phyloP scores from a whole-genome alignment of 2,113 vertebrate genomes.

The Gila orcuttii region DNA sequence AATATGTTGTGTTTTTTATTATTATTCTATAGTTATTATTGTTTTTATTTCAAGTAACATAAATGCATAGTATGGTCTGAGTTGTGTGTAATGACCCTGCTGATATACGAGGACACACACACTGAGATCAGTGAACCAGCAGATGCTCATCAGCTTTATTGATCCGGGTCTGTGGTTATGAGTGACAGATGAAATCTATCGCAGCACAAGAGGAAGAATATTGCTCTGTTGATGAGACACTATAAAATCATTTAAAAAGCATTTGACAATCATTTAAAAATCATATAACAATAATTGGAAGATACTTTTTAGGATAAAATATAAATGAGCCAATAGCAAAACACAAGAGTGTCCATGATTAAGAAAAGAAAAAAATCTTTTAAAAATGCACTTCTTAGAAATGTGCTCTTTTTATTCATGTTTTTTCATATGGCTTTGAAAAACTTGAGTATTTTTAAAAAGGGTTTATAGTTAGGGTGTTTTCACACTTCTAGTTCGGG shows the following conservation, averaged over 20 bases:
- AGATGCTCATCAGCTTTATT: slow-evolving; percentile 13
- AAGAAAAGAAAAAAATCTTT: too few species aligned
- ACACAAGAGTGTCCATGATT: neutral
- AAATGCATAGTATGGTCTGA: neutral
- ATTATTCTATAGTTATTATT: too few species aligned
- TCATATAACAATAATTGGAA: too few species aligned
- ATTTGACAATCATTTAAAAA: neutral
- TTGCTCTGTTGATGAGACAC: too few species aligned
- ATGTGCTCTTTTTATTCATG: too few species aligned
- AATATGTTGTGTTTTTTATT: too few species aligned
- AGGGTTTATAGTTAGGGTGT: too few species aligned
- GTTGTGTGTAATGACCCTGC: too few species aligned
- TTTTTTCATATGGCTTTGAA: too few species aligned
- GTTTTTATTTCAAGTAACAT: neutral
- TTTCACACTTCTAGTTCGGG: too few species aligned
- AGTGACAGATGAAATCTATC: neutral
- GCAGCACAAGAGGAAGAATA: neutral
- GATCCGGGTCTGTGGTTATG: neutral
- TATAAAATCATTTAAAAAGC: neutral
- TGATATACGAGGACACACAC: neutral
- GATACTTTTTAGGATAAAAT: neutral
- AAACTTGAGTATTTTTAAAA: too few species aligned
- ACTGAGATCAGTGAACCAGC: neutral
- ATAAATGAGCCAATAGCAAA: neutral
- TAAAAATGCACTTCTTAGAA: too few species aligned